A percentile compares a stretch with the other conserved stretches of the same genome.
phyloP scores from a whole-genome alignment of 2,888 invertebrate genomes.

The Caenorhabditis sp. region DNA sequence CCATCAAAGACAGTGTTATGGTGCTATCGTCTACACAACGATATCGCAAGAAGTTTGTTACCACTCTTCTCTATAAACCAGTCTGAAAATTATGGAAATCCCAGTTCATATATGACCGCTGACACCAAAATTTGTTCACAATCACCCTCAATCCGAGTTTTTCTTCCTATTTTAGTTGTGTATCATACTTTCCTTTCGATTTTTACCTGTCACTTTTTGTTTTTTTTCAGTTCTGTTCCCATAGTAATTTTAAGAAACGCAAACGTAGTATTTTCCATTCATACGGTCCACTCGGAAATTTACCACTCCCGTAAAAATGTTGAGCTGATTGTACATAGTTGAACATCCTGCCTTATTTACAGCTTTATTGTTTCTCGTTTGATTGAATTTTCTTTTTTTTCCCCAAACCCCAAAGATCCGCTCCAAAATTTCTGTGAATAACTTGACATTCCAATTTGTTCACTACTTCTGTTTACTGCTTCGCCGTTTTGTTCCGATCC shows the following conservation, averaged over 20 bases:
- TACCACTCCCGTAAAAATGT: not conserved
- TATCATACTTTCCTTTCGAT: conserved; percentile 24
- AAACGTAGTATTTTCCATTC: conserved; percentile 46
- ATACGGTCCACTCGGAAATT: conserved; percentile 43
- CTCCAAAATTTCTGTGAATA: conserved; percentile 46
- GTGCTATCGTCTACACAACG: conserved; percentile 98
- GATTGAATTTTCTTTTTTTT: conserved; percentile 11
- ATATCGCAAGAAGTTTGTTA: conserved; percentile 99
- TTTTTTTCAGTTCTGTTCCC: not conserved
- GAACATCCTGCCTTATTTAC: conserved; percentile 16
- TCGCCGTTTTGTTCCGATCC: not conserved
- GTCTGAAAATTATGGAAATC: conserved; percentile 86
- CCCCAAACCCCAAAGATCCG: conserved; percentile 15
- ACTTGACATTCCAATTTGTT: conserved; percentile 62
- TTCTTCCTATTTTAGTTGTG: conserved; percentile 14
- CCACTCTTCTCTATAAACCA: conserved; percentile 97
- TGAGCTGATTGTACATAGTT: conserved; percentile 36
- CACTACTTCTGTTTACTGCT: conserved; percentile 27
- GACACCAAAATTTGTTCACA: conserved; percentile 1
- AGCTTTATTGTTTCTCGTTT: conserved; percentile 36
- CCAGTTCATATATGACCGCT: not conserved
- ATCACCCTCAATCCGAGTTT: conserved; percentile 8
- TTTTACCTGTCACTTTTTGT: conserved; percentile 17
- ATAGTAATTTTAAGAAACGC: conserved; percentile 52
- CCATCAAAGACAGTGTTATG: conserved; percentile 99